Evolutionary conservation across 2,888 invertebrate genomes (phyloP).

Genomic region (Ecdyonurus torrentis): DNA sequence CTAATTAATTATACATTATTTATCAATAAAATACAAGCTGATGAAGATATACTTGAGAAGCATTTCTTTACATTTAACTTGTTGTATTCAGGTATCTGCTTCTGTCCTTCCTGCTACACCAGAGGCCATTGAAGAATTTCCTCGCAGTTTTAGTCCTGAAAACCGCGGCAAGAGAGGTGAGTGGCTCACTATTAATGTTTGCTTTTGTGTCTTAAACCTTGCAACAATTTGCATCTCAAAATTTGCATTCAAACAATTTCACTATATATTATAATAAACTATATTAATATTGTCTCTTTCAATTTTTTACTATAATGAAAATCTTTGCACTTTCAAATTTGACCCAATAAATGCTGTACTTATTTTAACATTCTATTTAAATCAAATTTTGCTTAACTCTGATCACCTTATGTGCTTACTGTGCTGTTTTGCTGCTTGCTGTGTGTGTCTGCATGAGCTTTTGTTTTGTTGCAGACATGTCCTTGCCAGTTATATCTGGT

Average conservation of each 20-base stretch:
- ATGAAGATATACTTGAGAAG: neutral
- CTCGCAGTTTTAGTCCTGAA: slow-evolving; percentile 45
- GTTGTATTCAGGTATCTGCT: slow-evolving; percentile 32
- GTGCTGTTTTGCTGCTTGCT: slow-evolving; percentile 12
- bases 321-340: no score
- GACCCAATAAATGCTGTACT: neutral
- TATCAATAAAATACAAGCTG: no score
- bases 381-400: slow-evolving; percentile 6
- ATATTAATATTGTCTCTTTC: neutral
- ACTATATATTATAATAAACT: neutral
- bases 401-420: neutral
- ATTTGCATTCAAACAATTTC: no score
- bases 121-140: slow-evolving; percentile 58
- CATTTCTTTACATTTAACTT: no score
- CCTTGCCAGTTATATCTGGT: neutral
- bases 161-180: slow-evolving; percentile 20
- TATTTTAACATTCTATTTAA: neutral
- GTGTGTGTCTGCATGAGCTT: slow-evolving; percentile 6
- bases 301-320: no score
- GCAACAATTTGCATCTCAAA: no score
- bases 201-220: no score
- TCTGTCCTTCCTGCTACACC: slow-evolving; percentile 48
- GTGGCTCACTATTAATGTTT: no score
- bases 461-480: neutral
- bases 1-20: no score